These are phyloP conservation scores for Lepetodrilus schrolli DNA, from an alignment of 2,888 invertebrate species.

Conservation along the genomic window DNA sequence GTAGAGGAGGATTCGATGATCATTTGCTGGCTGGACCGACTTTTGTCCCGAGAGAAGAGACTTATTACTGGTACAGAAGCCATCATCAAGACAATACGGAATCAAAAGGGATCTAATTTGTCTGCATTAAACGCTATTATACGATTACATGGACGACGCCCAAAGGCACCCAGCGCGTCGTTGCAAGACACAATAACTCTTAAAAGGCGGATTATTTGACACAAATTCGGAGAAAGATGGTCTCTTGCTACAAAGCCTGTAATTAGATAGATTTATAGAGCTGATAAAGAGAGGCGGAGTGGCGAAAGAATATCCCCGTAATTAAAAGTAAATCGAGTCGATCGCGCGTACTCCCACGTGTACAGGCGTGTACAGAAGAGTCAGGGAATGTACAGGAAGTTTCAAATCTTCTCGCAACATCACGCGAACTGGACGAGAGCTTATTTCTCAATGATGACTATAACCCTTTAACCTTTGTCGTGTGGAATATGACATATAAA, in stretches of 20 bases:
- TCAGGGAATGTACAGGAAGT: too few relatives aligned
- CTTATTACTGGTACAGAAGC: conserved; percentile 14
- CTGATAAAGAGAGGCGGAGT: conserved; percentile 31
- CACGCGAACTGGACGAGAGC: too few relatives aligned
- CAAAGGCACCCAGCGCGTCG: not conserved
- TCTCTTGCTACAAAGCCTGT: conserved; percentile 28
- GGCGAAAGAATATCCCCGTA: conserved; percentile 38
- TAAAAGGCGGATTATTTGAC: conserved; percentile 13
- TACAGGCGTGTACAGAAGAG: too few relatives aligned
- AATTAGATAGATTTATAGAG: conserved; percentile 39
- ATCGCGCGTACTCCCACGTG: conserved; percentile 31
- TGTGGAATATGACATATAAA: too few relatives aligned
- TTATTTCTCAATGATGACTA: too few relatives aligned
- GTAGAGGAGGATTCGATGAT: conserved; percentile 1
- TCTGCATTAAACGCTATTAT: conserved; percentile 19
- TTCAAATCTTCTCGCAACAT: too few relatives aligned
- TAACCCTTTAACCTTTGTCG: too few relatives aligned
- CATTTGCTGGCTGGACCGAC: conserved; percentile 1
- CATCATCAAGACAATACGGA: conserved; percentile 22
- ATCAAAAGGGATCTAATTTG: conserved; percentile 25
- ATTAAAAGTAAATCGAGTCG: conserved; percentile 42
- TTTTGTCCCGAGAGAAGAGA: conserved; percentile 16
- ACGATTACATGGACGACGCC: conserved; percentile 8
- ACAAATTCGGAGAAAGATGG: conserved; percentile 26
- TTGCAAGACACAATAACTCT: conserved; percentile 5